phyloP scores from a whole-genome alignment of 2,797 vertebrate genomes.

The Threskiornis aethiopicus region DNA sequence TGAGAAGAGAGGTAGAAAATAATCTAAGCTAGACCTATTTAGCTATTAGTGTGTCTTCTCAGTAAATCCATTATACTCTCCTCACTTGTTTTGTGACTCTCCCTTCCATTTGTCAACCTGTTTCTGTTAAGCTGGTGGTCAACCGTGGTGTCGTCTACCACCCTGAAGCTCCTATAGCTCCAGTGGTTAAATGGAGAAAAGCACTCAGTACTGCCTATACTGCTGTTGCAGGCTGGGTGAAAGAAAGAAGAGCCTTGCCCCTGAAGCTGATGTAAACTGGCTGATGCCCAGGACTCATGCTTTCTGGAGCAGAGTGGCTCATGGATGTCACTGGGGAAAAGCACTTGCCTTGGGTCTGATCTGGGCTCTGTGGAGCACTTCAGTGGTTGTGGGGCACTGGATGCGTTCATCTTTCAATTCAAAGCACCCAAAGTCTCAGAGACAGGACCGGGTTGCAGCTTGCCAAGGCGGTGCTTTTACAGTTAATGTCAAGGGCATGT shows the following conservation, averaged over 20 bases:
- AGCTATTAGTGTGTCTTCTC: background rate
- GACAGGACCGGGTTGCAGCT: background rate
- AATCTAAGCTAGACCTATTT: background rate
- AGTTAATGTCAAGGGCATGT: background rate
- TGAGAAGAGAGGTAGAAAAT: background rate
- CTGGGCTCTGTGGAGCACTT: background rate
- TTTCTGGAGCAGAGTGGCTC: background rate
- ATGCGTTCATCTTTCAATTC: background rate
- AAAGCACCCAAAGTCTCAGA: background rate
- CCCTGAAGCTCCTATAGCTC: background rate
- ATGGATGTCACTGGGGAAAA: background rate
- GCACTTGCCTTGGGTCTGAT: background rate
- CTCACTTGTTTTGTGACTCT: background rate
- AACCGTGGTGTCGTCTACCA: background rate
- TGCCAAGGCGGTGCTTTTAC: background rate
- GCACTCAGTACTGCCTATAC: background rate
- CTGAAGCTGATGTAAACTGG: background rate
- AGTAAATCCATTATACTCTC: background rate
- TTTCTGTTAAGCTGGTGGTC: background rate
- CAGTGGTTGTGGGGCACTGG: background rate
- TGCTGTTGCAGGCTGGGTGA: background rate
- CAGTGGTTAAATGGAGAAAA: background rate
- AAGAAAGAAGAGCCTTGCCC: background rate
- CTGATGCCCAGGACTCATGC: background rate
- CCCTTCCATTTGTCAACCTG: background rate